phyloP scores from a whole-genome alignment of 2,888 invertebrate species.

The Platycnemis pennipes region DNA sequence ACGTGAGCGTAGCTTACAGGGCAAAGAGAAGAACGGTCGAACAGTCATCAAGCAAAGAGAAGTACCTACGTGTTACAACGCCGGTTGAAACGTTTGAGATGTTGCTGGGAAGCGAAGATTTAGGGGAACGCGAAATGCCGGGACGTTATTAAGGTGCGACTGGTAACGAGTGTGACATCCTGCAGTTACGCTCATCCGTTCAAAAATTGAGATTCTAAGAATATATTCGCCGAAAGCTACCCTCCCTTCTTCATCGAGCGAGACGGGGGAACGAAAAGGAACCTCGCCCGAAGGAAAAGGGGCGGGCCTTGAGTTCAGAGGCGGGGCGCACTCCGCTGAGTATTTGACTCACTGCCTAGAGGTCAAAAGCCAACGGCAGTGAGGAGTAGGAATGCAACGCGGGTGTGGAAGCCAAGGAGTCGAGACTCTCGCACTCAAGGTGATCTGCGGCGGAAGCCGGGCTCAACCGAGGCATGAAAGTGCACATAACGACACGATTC shows the following conservation, averaged over 20 bases:
- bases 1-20: too few species aligned
- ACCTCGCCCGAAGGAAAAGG: too few species aligned
- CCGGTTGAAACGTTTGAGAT: neutral
- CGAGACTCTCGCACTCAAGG: neutral
- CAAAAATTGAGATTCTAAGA: conserved; percentile 63
- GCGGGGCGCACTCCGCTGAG: neutral
- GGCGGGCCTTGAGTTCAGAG: too few species aligned
- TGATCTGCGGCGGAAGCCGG: neutral
- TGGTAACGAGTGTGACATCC: conserved; percentile 20
- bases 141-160: neutral
- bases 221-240: conserved; percentile 54
- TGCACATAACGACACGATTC: neutral
- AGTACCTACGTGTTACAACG: neutral
- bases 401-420: neutral
- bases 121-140: neutral
- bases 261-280: neutral
- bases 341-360: conserved; percentile 13
- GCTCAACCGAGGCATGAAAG: neutral
- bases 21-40: neutral
- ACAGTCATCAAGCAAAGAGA: neutral
- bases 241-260: neutral
- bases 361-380: neutral
- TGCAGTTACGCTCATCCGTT: conserved; percentile 41
- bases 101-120: neutral
- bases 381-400: neutral